Base-by-base conservation (phyloP, 2,888 invertebrate genomes). In the Eupithecia centaureata region DNA sequence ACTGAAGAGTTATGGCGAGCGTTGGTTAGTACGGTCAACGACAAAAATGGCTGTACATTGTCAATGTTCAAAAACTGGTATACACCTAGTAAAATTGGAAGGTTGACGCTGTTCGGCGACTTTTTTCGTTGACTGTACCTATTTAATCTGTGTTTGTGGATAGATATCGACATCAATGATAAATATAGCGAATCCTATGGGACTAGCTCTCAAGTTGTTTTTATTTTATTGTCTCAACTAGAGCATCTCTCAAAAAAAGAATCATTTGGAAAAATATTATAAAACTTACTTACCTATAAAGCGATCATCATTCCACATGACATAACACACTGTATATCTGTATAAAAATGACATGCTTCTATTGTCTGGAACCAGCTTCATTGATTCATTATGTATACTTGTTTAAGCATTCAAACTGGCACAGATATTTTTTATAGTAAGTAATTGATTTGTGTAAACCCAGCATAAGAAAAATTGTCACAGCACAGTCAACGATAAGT, bases 11-110 rank as follows among this genome's bases (percentile, higher is more conserved):
- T n/a, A n/a, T n/a, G 8, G 2, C 8, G 18, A 42, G 38, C 38
- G 38, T 22, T 47, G 18, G n/a, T n/a, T n/a, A n/a, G n/a, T n/a
- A n/a, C n/a, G n/a, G 47, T 47, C 47, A 47, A 47, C 47, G 47
- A 47, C 47, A 47, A 47, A 47, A 47, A 47, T 47, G 22, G 47
- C 47, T 47, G 47, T 12, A 47, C 42, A 47, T 47, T 22, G 47
- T 47, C 47, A 22, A 47, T 22, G 7, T n/a, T 47, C 47, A 47
- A 12, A 22, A 22, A 22, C 12, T 22, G 47, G 47, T 47, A 47
- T 47, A 22, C 47, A 4, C 47, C 22, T 2, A 1, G 47, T 22
- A 10, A 47, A 47, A 22, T 47, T 22, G 22, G 4, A 22, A 47
- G 47, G 47, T 22, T 47, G 47, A 47, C 22, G 22, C 22, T 47